Percentiles rank a stretch among this genome's conserved stretches.
Conservation (phyloP, 2,113 vertebrate species). For the Pseudolaguvia tuberculata region DNA sequence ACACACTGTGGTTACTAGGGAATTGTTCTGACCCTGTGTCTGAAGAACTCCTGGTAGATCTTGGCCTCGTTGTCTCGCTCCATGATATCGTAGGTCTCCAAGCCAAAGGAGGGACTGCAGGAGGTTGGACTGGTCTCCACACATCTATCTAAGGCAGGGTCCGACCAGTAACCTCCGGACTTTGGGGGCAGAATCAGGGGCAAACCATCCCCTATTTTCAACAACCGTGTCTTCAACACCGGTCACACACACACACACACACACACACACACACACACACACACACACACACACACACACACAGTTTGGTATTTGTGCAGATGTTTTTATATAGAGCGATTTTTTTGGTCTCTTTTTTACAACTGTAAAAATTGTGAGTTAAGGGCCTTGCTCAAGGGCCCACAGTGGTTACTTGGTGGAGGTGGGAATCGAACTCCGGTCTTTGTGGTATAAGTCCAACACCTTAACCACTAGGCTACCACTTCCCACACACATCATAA, state of each 20-base stretch:
- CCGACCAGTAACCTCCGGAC: slow-evolving; percentile 83
- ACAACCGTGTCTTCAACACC: slow-evolving; percentile 62
- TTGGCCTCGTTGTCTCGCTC: slow-evolving; percentile 80
- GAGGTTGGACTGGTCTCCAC: slow-evolving; percentile 64
- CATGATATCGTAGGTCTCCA: slow-evolving; percentile 74
- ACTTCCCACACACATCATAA: background rate
- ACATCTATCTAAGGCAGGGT: slow-evolving; percentile 68
- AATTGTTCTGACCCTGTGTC: slow-evolving; percentile 69
- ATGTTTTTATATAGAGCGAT: no score
- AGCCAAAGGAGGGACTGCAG: slow-evolving; percentile 55
- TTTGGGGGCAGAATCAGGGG: slow-evolving; percentile 79
- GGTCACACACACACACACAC: no score
- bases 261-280: no score
- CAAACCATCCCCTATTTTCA: slow-evolving; percentile 71
- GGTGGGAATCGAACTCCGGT: no score
- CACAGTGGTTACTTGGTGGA: no score
- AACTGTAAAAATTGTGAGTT: no score
- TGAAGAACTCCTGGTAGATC: slow-evolving; percentile 77
- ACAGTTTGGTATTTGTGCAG: no score
- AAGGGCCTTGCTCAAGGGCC: no score
- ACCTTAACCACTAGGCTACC: no score
- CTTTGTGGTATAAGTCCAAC: no score
- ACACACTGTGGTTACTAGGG: background rate
- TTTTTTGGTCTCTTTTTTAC: no score
- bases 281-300: no score